These are phyloP conservation scores for Lepus americanus DNA, from an alignment of 2,113 vertebrate genomes.

Conservation along the genomic window DNA sequence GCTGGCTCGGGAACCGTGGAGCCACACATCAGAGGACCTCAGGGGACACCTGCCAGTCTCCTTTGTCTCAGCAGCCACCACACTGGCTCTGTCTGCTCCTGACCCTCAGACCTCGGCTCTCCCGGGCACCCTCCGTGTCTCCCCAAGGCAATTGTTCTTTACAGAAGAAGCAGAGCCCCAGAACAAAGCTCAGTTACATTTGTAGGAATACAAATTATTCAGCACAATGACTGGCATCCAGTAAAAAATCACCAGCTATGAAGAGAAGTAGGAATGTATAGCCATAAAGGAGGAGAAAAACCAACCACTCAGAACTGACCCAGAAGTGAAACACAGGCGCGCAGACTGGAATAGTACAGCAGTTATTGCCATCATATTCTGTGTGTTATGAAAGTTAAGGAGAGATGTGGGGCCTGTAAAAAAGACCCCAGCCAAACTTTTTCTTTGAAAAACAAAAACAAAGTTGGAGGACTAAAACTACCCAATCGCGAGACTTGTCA, in stretches of 20 bases:
- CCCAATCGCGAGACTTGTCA: neutral
- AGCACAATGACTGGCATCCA: neutral
- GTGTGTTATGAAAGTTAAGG: slow-evolving; percentile 14
- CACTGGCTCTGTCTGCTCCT: neutral
- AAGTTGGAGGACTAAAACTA: neutral
- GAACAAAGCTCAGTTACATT: neutral
- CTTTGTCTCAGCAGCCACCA: neutral
- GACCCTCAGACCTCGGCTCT: neutral
- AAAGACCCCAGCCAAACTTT: slow-evolving; percentile 3
- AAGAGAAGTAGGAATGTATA: slow-evolving; percentile 25
- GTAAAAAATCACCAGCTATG: neutral
- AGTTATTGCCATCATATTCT: neutral
- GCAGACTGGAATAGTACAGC: slow-evolving; percentile 21
- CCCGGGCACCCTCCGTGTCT: neutral
- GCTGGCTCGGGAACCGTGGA: neutral
- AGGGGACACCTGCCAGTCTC: neutral
- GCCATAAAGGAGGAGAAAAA: slow-evolving; percentile 11
- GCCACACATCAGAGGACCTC: too few species aligned
- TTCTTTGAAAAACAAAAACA: slow-evolving; percentile 6
- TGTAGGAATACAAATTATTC: slow-evolving; percentile 9
- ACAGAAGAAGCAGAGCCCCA: neutral
- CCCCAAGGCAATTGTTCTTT: neutral
- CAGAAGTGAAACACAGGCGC: neutral
- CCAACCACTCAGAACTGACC: neutral
- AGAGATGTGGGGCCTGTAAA: neutral